Evolutionary conservation across 2,888 invertebrate genomes (phyloP), one percentile per base, ranked within the genome.

Genomic region (Andrena fulva): DNA sequence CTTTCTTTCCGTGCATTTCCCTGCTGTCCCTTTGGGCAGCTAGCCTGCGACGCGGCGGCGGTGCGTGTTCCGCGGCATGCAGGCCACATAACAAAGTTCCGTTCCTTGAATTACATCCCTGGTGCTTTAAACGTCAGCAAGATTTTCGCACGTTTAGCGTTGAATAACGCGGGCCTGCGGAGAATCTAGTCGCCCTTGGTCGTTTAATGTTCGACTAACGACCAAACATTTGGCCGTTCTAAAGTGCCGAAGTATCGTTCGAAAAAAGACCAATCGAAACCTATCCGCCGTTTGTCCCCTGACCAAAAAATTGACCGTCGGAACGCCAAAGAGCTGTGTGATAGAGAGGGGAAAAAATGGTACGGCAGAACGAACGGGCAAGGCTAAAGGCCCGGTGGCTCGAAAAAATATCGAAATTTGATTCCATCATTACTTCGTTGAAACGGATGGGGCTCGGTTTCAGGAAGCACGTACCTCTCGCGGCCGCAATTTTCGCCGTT

Each of bases 351-450:
- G 0, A 64, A 69, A n/a, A 42, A 29, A 0, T 4, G 42, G 16
- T 16, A 1, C 42, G 42, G 16, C 16, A 1, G 31, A 50, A 24
- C 12, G 10, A 8, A 8, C 12, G 33, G 12, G 12, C 2, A 54
- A 2, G 0, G 16, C 10, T 16, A 16, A 31, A 4, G 31, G 50
- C 10, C 2, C 2, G 0, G 4, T 27, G 33, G 20, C 16, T 1
- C n/a, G 52, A 56, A 35, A 50, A 76, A 85, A 81, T 81, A 78
- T 48, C 76, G 52, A 74, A 81, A 86, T 71, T 84, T 60, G 63
- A 79, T 84, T 77, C 68, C 77, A 60, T 66, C 86, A 83, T 85
- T 78, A 76, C 66, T 29, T 27, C 50, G 59, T 50, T 74, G 70
- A 77, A 80, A 73, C 70, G 77, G 70, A 84, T 77, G 52, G 16